Percentiles rank a stretch among this genome's conserved stretches.
Evolutionary conservation across 2,797 vertebrate species (phyloP).

Genomic region (Eupleurogrammus muticus): DNA sequence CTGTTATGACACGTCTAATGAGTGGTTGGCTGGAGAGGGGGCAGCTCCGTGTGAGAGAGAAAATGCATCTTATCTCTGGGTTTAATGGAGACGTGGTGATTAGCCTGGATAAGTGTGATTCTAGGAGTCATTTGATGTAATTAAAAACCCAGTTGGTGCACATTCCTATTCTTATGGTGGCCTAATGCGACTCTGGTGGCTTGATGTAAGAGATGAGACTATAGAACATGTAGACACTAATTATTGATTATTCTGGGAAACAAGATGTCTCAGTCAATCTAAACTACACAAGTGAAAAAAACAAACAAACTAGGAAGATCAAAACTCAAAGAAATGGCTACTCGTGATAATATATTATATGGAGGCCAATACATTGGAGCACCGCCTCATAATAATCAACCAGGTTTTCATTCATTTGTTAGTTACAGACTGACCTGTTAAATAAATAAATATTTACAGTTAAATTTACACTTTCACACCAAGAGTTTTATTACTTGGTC

Average conservation of each 20-base stretch:
- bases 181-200: conserved; percentile 41
- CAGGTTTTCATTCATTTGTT: too few relatives aligned
- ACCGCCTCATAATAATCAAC: too few relatives aligned
- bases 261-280: not conserved
- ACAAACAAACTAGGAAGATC: not conserved
- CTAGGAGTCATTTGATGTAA: conserved; percentile 61
- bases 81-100: conserved; percentile 61
- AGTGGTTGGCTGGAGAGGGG: conserved; percentile 40
- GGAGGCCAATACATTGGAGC: not conserved
- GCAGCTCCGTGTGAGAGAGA: conserved; percentile 22
- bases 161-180: conserved; percentile 39
- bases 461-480: too few relatives aligned
- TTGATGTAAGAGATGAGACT: conserved; percentile 34
- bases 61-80: conserved; percentile 41
- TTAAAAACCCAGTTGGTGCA: conserved; percentile 53
- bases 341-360: not conserved
- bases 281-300: not conserved
- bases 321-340: not conserved
- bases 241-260: conserved; percentile 27
- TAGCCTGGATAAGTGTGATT: conserved; percentile 52
- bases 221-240: conserved; percentile 14
- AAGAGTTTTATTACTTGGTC: too few relatives aligned
- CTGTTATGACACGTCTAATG: conserved; percentile 51
- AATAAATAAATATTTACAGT: too few relatives aligned
- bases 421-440: too few relatives aligned